phyloP scores from a whole-genome alignment of 1,140 invertebrate species.

The Anoplolepis gracilipes region DNA sequence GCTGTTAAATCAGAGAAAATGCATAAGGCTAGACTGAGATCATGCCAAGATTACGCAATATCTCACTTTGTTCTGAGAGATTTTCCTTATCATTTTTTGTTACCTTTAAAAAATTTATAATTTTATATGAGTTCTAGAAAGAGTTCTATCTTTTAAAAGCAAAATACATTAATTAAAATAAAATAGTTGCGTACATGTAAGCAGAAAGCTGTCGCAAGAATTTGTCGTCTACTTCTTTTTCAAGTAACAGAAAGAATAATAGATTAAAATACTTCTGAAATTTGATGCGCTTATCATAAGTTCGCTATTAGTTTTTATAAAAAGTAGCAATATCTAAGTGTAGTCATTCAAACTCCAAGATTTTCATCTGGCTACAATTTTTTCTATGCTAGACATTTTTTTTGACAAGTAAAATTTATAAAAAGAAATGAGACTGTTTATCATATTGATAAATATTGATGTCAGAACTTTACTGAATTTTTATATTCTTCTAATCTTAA shows the following conservation, averaged over 20 bases:
- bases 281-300: background rate
- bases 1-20: too few relatives aligned
- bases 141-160: too few relatives aligned
- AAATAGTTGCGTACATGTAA: too few relatives aligned
- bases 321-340: constrained; percentile 28
- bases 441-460: background rate
- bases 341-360: constrained; percentile 18
- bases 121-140: too few relatives aligned
- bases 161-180: too few relatives aligned
- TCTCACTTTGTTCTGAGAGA: too few relatives aligned
- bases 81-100: too few relatives aligned
- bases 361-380: constrained; percentile 1
- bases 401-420: background rate
- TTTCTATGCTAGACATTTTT: constrained; percentile 11
- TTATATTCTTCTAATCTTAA: background rate
- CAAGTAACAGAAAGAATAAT: background rate
- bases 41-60: too few relatives aligned
- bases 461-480: background rate
- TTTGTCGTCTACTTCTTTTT: background rate
- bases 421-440: background rate
- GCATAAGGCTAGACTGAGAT: too few relatives aligned
- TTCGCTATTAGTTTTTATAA: background rate
- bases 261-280: constrained; percentile 2
- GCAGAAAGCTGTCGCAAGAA: too few relatives aligned
- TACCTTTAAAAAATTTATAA: too few relatives aligned